These are phyloP conservation scores for Yoshiicerus persimilis DNA, from an alignment of 1,140 invertebrate genomes.

Conservation along the genomic window DNA sequence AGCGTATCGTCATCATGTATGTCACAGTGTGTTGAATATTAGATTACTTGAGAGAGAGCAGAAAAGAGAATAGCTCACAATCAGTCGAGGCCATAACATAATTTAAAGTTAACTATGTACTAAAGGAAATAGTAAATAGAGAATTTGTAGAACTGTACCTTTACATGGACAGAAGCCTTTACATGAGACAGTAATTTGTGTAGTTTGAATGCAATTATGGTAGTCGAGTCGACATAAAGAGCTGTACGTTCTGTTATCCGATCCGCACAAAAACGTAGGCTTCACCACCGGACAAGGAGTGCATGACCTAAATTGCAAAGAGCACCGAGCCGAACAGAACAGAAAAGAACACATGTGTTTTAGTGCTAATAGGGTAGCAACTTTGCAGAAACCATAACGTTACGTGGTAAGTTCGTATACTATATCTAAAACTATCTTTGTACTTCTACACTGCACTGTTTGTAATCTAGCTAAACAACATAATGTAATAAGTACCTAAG, in stretches of 20 bases:
- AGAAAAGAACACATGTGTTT: conserved; percentile 16
- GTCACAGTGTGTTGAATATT: neutral
- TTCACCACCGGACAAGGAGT: conserved; percentile 74
- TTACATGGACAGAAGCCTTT: conserved; percentile 89
- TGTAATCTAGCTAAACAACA: neutral
- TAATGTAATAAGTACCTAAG: neutral
- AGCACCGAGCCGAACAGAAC: neutral
- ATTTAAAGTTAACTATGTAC: neutral
- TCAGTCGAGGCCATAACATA: neutral
- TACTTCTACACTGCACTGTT: too few relatives aligned
- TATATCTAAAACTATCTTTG: neutral
- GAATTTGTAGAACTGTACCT: conserved; percentile 56
- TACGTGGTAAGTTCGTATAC: neutral
- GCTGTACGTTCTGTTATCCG: conserved; percentile 89
- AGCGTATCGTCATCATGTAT: neutral
- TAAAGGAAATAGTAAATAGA: neutral
- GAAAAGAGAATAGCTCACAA: neutral
- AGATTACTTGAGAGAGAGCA: neutral
- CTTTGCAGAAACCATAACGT: neutral
- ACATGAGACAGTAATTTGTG: conserved; percentile 72
- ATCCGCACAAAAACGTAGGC: conserved; percentile 81
- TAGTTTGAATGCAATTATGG: conserved; percentile 86
- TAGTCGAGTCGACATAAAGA: conserved; percentile 84
- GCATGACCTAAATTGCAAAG: conserved; percentile 61
- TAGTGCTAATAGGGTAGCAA: neutral